Percentiles rank a stretch among this genome's conserved stretches.
These are phyloP conservation scores for Poeciliopsis occidentalis DNA, from an alignment of 2,113 vertebrate species.

Conservation along the genomic window DNA sequence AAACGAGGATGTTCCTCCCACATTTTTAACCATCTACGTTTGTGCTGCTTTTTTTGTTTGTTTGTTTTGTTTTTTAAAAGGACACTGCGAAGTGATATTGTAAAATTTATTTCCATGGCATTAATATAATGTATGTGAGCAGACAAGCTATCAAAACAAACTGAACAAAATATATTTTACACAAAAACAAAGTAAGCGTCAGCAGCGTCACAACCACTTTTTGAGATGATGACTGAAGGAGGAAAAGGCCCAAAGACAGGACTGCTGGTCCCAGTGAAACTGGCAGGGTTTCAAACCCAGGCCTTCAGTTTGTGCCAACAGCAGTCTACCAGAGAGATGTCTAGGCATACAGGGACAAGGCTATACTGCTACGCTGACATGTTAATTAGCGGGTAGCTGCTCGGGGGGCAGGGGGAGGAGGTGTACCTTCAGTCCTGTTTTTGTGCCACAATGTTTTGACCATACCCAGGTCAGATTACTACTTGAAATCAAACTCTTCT, in stretches of 20 bases:
- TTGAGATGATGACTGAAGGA: constrained; percentile 71
- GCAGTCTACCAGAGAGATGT: constrained; percentile 33
- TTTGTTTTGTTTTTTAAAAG: background rate
- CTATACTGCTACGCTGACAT: constrained; percentile 34
- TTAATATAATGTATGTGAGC: constrained; percentile 79
- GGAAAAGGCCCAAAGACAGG: constrained; percentile 62
- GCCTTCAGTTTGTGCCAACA: constrained; percentile 35
- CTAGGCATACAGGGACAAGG: constrained; percentile 34
- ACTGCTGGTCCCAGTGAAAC: constrained; percentile 63
- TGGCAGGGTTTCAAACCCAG: constrained; percentile 28
- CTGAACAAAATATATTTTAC: constrained; percentile 75
- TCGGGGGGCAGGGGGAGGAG: background rate
- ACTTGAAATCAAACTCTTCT: constrained; percentile 67
- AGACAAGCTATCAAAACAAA: constrained; percentile 79
- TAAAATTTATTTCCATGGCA: constrained; percentile 83
- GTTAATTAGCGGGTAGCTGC: constrained; percentile 33
- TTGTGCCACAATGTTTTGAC: constrained; percentile 55
- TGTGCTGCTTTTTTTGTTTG: background rate
- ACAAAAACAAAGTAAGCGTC: constrained; percentile 71
- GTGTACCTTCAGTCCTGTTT: constrained; percentile 69
- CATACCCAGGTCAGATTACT: constrained; percentile 67
- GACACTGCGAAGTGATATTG: constrained; percentile 64
- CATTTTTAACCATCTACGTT: background rate
- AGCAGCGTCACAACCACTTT: constrained; percentile 68
- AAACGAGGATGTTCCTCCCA: background rate